Evolutionary conservation across 1,140 invertebrate genomes (phyloP), one percentile per base, ranked within the genome.

Genomic region (Drosophila aff.): DNA sequence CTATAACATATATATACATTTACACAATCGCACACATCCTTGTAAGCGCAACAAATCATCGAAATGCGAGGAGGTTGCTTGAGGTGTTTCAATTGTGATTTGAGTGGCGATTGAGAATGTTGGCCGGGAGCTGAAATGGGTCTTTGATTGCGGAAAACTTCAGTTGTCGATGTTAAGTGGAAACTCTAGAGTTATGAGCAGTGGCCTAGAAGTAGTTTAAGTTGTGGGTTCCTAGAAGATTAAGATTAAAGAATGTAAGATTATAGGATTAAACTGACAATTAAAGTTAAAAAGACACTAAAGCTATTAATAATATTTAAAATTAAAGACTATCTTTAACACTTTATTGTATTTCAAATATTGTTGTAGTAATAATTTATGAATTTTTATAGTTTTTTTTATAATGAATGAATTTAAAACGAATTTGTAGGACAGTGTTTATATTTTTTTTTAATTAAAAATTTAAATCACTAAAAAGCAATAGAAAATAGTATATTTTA

Each of bases 31-130:
- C 73, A 67, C 62, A 72, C 59, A 74, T 55, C 59, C 66, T 49
- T 59, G 55, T 65, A 43, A 61, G 63, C 75, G 81, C 84, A 76
- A 87, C 84, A 87, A 87, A 89, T 87, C 85, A 87, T 81, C 55
- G 28, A 71, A 40, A 40, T 40, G 55, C 61, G 50, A 78, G 80
- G 72, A 44, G 69, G 69, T 61, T 49, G 46, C 55, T 73, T 43
- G 53, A 73, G 69, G 67, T 73, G 69, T 73, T 73, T 61, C 53
- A 26, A 73, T 73, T 73, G 67, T 36, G 69, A 73, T 61, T 73
- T 52, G 55, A 73, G 69, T 61, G 55, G 23, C 67, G 53, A 73
- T 73, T 73, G 67, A 60, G 67, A 50, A 59, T 60, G 53, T 52
- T 52, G 67, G 68, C 21, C 26, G 21, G 67, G 67, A 61, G 53